Percentiles rank a stretch among this genome's conserved stretches.
Evolutionary conservation across 2,113 vertebrate species (phyloP).

Genomic region (Gulo gulo): DNA sequence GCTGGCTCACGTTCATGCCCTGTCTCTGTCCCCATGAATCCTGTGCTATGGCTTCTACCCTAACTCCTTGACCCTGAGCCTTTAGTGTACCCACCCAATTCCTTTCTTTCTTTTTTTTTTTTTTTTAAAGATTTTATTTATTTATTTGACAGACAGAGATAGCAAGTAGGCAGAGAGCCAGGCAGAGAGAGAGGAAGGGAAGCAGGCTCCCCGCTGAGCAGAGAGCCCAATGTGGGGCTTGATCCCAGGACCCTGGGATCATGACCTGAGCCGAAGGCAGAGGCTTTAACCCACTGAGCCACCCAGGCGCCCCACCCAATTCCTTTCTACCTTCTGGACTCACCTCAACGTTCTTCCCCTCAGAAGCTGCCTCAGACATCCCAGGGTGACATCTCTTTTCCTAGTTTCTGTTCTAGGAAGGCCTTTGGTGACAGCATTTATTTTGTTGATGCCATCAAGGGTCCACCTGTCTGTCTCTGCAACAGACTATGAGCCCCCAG

Average conservation of each 20-base stretch:
- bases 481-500: background rate
- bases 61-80: rapidly evolving
- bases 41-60: background rate
- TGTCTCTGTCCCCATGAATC: background rate
- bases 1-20: rapidly evolving
- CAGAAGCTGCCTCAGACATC: background rate
- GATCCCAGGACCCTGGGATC: too few species aligned
- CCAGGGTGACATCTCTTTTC: background rate
- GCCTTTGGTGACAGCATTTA: background rate
- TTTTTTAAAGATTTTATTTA: too few species aligned
- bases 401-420: background rate
- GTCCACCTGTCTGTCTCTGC: background rate
- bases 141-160: too few species aligned
- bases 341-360: rapidly evolving
- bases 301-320: background rate
- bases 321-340: background rate
- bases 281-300: too few species aligned
- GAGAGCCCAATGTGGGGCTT: too few species aligned
- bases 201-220: too few species aligned
- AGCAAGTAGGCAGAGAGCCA: too few species aligned
- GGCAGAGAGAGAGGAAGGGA: too few species aligned
- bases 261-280: too few species aligned
- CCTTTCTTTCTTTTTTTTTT: background rate
- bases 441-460: background rate
- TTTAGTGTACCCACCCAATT: background rate